Percentiles rank a stretch among this genome's conserved stretches.
Evolutionary conservation across 2,113 vertebrate genomes (phyloP).

Genomic region (Chlamydotis undulata): DNA sequence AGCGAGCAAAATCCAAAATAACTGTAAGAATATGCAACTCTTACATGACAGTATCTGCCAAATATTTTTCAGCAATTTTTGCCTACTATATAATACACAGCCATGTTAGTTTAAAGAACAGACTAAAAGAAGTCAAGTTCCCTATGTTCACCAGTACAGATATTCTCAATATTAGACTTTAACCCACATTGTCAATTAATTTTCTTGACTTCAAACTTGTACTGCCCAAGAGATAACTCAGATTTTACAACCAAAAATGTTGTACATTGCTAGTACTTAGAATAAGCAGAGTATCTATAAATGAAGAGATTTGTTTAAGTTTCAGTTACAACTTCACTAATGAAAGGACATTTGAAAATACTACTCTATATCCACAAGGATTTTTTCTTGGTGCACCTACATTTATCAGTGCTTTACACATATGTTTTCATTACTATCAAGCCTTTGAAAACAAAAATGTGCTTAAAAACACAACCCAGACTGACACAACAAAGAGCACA

Average conservation of each 20-base stretch:
- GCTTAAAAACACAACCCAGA: background rate
- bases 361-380: background rate
- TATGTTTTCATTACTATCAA: background rate
- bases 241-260: background rate
- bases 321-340: background rate
- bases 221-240: background rate
- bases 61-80: constrained; percentile 4
- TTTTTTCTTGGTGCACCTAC: background rate
- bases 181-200: background rate
- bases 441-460: background rate
- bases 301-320: background rate
- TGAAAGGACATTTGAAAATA: background rate
- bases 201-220: background rate
- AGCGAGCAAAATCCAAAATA: background rate
- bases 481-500: constrained; percentile 68
- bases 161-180: background rate
- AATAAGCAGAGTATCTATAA: background rate
- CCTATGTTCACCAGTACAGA: background rate
- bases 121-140: background rate
- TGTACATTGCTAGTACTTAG: background rate
- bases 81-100: background rate
- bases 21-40: background rate
- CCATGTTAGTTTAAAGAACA: background rate
- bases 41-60: background rate
- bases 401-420: background rate